Conservation (phyloP, 2,888 invertebrate genomes). For the Magallana nippona region DNA sequence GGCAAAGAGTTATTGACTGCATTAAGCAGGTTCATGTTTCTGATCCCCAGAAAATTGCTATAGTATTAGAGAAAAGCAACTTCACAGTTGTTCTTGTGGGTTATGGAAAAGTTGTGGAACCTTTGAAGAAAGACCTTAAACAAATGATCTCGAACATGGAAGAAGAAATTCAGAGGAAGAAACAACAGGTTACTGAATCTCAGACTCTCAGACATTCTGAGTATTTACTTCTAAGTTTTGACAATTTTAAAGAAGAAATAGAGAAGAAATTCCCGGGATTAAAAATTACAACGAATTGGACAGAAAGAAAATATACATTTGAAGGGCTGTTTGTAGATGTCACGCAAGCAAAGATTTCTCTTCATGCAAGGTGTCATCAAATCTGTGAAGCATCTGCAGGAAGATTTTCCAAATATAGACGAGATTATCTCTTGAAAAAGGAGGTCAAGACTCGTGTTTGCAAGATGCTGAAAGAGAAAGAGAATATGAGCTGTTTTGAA, state of each 20-base stretch:
- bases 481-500: constrained; percentile 42
- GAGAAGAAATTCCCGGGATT: constrained; percentile 37
- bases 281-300: constrained; percentile 35
- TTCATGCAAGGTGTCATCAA: constrained; percentile 37
- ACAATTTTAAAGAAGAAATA: constrained; percentile 43
- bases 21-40: constrained; percentile 35
- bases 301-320: constrained; percentile 38
- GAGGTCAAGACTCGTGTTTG: constrained; percentile 40
- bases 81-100: constrained; percentile 44
- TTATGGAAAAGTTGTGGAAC: constrained; percentile 16
- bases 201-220: constrained; percentile 38
- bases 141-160: constrained; percentile 35
- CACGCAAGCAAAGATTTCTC: constrained; percentile 34
- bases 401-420: constrained; percentile 39
- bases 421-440: constrained; percentile 25
- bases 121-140: constrained; percentile 38
- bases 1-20: constrained; percentile 32
- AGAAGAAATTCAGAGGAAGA: constrained; percentile 42
- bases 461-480: constrained; percentile 36
- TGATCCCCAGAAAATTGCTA: constrained; percentile 43
- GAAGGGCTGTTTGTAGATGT: constrained; percentile 39
- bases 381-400: constrained; percentile 33
- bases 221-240: constrained; percentile 30
- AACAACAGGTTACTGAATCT: constrained; percentile 36
- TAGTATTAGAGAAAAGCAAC: constrained; percentile 35